Percentiles rank a stretch among this genome's conserved stretches.
Evolutionary conservation across 2,113 vertebrate genomes (phyloP).

Genomic region (Gallinago undulata): DNA sequence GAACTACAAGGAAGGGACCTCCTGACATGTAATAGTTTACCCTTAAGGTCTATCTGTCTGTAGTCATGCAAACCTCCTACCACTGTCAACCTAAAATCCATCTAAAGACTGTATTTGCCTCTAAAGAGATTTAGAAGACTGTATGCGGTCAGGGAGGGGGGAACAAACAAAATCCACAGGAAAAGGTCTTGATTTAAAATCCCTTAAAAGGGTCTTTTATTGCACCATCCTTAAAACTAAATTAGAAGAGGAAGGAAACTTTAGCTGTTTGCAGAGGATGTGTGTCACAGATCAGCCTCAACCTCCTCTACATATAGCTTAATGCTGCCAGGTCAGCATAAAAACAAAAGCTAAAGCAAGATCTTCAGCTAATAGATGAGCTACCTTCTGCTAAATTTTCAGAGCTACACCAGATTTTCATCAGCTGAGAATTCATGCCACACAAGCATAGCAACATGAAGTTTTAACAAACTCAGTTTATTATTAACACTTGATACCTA

Average conservation of each 20-base stretch:
- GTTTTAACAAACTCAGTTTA: neutral
- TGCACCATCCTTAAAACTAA: neutral
- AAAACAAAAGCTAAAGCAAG: neutral
- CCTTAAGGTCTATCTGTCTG: neutral
- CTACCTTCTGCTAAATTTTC: neutral
- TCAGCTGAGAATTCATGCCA: neutral
- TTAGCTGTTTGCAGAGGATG: neutral
- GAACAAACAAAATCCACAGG: neutral
- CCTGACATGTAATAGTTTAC: neutral
- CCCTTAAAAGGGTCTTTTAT: neutral
- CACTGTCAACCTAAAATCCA: neutral
- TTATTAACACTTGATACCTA: neutral
- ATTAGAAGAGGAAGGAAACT: neutral
- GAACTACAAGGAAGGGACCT: neutral
- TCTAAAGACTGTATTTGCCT: neutral
- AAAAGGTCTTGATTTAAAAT: neutral
- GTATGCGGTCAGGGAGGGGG: neutral
- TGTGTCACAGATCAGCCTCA: neutral
- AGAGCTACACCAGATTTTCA: neutral
- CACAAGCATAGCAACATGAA: neutral
- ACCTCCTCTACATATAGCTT: neutral
- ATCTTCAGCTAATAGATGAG: neutral
- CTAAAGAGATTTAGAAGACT: neutral
- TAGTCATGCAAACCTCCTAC: neutral
- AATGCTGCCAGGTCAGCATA: neutral